Evolutionary conservation across 2,113 vertebrate species (phyloP).

Genomic region (Chiloscyllium plagiosum): DNA sequence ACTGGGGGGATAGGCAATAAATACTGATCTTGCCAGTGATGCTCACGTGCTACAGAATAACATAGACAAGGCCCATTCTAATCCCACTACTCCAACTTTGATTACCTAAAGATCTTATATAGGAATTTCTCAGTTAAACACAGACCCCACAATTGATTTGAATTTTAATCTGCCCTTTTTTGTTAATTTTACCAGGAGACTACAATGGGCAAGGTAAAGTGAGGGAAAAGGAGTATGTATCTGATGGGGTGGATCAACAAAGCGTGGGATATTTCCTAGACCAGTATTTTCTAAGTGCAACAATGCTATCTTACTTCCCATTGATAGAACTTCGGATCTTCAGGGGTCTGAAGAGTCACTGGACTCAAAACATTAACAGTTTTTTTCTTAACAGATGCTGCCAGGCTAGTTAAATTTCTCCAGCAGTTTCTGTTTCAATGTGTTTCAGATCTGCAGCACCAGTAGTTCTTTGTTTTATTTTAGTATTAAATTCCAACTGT

Average conservation of each 20-base stretch:
- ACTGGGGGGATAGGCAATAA: background rate
- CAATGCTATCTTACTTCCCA: background rate
- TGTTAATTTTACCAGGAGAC: background rate
- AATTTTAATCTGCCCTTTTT: background rate
- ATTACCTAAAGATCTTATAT: background rate
- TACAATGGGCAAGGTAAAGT: background rate
- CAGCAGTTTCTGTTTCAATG: too few relatives aligned
- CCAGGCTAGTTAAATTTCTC: too few relatives aligned
- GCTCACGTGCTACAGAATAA: background rate
- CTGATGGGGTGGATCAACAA: background rate
- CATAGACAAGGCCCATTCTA: too few relatives aligned
- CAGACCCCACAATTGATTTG: background rate
- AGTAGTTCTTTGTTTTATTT: too few relatives aligned
- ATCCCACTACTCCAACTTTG: background rate
- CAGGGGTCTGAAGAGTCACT: too few relatives aligned
- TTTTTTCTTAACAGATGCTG: too few relatives aligned
- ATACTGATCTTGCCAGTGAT: background rate
- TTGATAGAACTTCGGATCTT: background rate
- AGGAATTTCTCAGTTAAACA: background rate
- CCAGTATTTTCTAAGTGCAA: background rate
- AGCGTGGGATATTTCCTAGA: background rate
- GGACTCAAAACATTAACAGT: too few relatives aligned
- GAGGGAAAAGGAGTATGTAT: background rate
- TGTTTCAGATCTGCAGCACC: too few relatives aligned
- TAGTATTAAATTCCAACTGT: too few relatives aligned